Evolutionary conservation across 2,888 invertebrate genomes (phyloP), one percentile per base, ranked within the genome.

Genomic region (Lathronympha strigana): DNA sequence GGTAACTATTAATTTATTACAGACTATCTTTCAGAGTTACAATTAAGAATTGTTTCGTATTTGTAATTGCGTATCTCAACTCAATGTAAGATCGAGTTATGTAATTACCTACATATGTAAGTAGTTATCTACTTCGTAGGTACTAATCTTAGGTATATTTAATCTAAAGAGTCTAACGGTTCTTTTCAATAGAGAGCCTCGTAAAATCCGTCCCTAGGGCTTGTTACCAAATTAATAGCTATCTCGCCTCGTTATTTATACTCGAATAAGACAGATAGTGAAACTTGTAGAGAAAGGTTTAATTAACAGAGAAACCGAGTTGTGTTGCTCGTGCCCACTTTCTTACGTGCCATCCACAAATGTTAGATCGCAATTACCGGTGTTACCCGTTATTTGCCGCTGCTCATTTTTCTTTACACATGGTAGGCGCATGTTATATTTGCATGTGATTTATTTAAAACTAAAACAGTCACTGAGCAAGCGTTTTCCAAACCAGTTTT

Each of bases 271-370:
- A 19, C 28, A 19, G 50, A 50, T 31, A 31, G 6, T 53, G 53
- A 53, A 53, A 53, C 53, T 36, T 36, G 13, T 17, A n/a, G 21
- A 33, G 53, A 53, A 53, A 53, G 53, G 21, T 36, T 53, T 36
- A 53, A 53, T 53, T 21, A 28, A 19, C 21, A 23, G 53, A 36
- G 36, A 53, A 53, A 36, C 33, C 21, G 2, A 4, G 21, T 43
- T 21, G 5, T 13, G 15, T 33, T 36, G 31, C 21, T n/a, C n/a
- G 53, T 21, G 21, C 21, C 33, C 9, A 36, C 36, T 36, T 53
- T 53, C 53, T 53, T 53, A 21, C 28, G 36, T 36, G 36, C 51
- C 21, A 19, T 31, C 13, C 36, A 36, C 21, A 36, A 53, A 36
- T 28, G 17, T n/a, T 53, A 8, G n/a, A 19, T 21, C n/a, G 36